Percentiles rank a stretch among this genome's conserved stretches.
phyloP scores from a whole-genome alignment of 2,113 vertebrate genomes.

The Cariama cristata region DNA sequence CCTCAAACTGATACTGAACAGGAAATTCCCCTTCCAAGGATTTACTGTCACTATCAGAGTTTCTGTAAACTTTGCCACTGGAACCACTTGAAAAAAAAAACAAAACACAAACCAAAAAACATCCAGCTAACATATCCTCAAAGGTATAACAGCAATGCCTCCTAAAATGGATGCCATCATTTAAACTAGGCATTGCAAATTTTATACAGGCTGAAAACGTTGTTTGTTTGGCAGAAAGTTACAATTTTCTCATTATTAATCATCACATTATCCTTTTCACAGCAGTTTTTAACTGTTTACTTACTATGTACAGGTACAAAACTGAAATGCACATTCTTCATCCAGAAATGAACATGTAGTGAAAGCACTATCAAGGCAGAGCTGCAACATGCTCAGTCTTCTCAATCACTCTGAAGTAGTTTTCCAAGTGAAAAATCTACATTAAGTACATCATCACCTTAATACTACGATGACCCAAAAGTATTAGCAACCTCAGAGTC shows the following conservation, averaged over 20 bases:
- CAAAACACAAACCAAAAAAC: too few relatives aligned
- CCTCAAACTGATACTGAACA: neutral
- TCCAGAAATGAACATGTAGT: neutral
- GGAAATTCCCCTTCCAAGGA: neutral
- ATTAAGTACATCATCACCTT: neutral
- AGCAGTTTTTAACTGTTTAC: neutral
- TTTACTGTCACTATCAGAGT: neutral
- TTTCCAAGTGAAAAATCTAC: neutral
- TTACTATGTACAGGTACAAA: neutral
- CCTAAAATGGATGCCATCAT: neutral
- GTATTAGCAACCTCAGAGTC: neutral
- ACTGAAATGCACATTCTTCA: neutral
- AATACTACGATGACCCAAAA: neutral
- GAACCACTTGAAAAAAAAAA: neutral
- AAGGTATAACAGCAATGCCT: neutral
- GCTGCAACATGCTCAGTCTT: neutral
- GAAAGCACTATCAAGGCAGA: neutral
- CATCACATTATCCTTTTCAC: neutral
- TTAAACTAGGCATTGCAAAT: neutral
- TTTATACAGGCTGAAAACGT: neutral
- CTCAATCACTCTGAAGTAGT: neutral
- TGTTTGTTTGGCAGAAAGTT: neutral
- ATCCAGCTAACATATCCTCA: neutral
- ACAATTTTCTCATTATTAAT: neutral
- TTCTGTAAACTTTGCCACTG: neutral